phyloP scores from a whole-genome alignment of 2,888 invertebrate species.

The Spisula subtruncata region DNA sequence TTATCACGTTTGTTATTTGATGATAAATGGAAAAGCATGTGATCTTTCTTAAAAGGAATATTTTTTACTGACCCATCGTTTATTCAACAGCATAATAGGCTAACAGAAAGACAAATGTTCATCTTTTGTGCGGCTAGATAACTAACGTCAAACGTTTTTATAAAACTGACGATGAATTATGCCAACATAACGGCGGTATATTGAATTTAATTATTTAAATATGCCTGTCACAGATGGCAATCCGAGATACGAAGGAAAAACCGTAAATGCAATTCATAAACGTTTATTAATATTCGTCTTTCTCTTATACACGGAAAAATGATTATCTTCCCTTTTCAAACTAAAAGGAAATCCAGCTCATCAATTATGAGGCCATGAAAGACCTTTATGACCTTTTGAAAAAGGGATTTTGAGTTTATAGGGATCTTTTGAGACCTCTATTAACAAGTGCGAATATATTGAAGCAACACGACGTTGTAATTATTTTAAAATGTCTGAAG shows the following conservation, averaged over 20 bases:
- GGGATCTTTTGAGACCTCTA: neutral
- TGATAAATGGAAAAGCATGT: conserved; percentile 6
- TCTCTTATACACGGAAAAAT: neutral
- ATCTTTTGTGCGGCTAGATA: conserved; percentile 17
- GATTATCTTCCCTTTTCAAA: neutral
- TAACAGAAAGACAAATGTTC: neutral
- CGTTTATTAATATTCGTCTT: neutral
- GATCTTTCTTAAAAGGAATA: conserved; percentile 13
- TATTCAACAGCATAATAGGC: neutral
- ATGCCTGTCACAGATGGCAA: neutral
- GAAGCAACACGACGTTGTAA: neutral
- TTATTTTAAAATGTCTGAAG: too few relatives aligned
- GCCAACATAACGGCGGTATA: conserved; percentile 29
- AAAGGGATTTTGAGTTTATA: neutral
- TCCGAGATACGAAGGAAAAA: neutral
- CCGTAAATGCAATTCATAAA: conserved; percentile 12
- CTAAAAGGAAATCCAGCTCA: neutral
- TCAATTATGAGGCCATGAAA: neutral
- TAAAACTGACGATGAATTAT: conserved; percentile 37
- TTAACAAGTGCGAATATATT: neutral
- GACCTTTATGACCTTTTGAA: neutral
- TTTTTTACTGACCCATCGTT: neutral
- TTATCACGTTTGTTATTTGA: conserved; percentile 9
- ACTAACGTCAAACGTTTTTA: conserved; percentile 17
- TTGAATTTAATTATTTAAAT: conserved; percentile 25